These are phyloP conservation scores for Chauna torquata DNA, from an alignment of 2,113 vertebrate genomes.

Conservation along the genomic window DNA sequence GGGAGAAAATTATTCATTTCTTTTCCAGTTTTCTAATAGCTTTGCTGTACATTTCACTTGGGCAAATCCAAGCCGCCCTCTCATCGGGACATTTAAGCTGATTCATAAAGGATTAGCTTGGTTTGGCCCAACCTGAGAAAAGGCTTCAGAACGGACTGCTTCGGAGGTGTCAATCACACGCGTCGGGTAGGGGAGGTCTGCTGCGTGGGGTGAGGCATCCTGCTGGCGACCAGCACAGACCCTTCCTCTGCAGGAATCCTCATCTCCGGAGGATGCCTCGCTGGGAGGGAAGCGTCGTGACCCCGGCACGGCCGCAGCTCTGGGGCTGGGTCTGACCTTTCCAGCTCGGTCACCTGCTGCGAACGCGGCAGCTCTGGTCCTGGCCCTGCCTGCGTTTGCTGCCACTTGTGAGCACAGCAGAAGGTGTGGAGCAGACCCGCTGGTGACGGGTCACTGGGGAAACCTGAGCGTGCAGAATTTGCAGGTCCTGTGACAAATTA, in stretches of 20 bases:
- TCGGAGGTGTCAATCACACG: neutral
- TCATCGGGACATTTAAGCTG: neutral
- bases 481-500: neutral
- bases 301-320: neutral
- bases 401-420: rapidly evolving
- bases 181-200: neutral
- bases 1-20: neutral
- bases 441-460: neutral
- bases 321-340: neutral
- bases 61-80: neutral
- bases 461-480: neutral
- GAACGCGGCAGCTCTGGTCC: neutral
- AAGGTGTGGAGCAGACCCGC: neutral
- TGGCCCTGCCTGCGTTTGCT: neutral
- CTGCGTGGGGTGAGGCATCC: neutral
- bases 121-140: neutral
- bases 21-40: neutral
- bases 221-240: no score
- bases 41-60: neutral
- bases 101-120: neutral
- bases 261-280: neutral
- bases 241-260: no score
- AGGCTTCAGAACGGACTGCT: neutral
- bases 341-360: no score
- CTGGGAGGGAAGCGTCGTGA: no score